These are phyloP conservation scores for Lindbergichthys nudifrons DNA, from an alignment of 2,797 vertebrate genomes.

Conservation along the genomic window DNA sequence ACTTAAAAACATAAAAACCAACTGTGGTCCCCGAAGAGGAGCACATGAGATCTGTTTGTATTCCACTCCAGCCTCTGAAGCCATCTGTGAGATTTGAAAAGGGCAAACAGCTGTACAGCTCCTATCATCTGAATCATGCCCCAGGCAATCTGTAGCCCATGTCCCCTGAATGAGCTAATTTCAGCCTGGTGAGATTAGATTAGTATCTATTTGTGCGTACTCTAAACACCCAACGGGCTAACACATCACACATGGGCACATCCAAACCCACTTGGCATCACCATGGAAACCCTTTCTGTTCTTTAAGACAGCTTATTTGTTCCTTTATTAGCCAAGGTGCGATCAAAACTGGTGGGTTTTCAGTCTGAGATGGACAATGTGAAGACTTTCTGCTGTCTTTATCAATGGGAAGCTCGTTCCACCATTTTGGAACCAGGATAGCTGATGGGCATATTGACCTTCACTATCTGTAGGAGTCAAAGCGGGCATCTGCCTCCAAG, in stretches of 20 bases:
- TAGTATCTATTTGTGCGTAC: constrained; percentile 64
- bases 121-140: constrained; percentile 60
- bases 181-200: constrained; percentile 74
- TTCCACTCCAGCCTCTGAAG: constrained; percentile 20
- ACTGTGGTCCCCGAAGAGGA: constrained; percentile 7
- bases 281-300: constrained; percentile 25
- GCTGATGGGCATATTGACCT: constrained; percentile 2
- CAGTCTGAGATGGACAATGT: no score
- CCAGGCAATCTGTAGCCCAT: constrained; percentile 56
- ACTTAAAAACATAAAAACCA: constrained; percentile 11
- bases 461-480: neutral
- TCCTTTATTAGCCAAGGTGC: no score
- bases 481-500: neutral
- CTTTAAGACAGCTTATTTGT: neutral
- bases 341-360: no score
- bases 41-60: constrained; percentile 35
- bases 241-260: constrained; percentile 56
- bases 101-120: constrained; percentile 73
- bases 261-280: constrained; percentile 32
- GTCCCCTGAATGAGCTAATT: constrained; percentile 69
- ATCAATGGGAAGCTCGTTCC: no score
- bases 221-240: constrained; percentile 58
- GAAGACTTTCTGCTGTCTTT: no score
- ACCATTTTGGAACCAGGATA: no score
- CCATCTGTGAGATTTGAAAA: constrained; percentile 67